Evolutionary conservation across 2,888 invertebrate species (phyloP), one percentile per base, ranked within the genome.

Genomic region (Micoletzkya japonica): DNA sequence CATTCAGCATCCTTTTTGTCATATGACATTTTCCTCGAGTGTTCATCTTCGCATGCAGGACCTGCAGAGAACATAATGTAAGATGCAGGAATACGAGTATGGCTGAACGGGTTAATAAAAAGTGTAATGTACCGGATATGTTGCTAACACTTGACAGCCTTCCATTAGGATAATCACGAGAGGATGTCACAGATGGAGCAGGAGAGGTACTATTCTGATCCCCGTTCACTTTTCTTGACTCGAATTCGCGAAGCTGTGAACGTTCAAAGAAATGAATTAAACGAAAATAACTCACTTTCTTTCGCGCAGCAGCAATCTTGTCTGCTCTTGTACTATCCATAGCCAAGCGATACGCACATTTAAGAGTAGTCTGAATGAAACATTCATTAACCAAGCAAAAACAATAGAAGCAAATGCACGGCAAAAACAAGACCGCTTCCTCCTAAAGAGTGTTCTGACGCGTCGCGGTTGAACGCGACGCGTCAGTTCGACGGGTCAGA

Each of bases 261-360:
- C 44, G 20, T 14, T 44, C 44, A 44, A 44, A 44, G 44, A 44
- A 44, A 44, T 44, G 44, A 44, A 44, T 10, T 0, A n/a, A 63
- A n/a, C n/a, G n/a, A n/a, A n/a, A n/a, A n/a, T n/a, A n/a, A n/a
- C n/a, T n/a, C 32, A 77, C 78, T 74, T 77, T 77, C 72, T 70
- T 75, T 68, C 71, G 74, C 28, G 78, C 78, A 20, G 76, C 74
- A 52, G 77, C 77, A 69, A 79, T 63, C 73, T 77, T 79, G 58
- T 79, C 78, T 49, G 77, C 74, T 67, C 67, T 66, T 7, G 64
- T 26, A n/a, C 28, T 28, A 36, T 66, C 64, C 24, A 54, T 28
- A 36, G 28, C 37, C 52, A 24, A 44, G 37, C n/a, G n/a, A n/a
- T n/a, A n/a, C n/a, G n/a, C n/a, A n/a, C n/a, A n/a, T n/a, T n/a